Percentiles rank a stretch among this genome's conserved stretches.
phyloP scores from a whole-genome alignment of 2,797 vertebrate genomes.

The Alosa sapidissima region DNA sequence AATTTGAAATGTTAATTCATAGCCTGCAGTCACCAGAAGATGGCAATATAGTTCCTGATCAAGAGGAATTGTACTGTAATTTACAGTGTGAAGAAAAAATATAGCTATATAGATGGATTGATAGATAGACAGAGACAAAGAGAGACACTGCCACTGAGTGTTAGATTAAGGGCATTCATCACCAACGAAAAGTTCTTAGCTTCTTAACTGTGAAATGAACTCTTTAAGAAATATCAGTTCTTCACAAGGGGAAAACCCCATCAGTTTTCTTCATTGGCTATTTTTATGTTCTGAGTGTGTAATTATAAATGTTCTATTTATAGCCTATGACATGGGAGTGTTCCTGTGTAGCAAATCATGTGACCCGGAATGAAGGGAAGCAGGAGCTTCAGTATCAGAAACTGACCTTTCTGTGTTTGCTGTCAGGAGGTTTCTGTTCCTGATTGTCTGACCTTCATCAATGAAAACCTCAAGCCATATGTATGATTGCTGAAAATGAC shows the following conservation, averaged over 20 bases:
- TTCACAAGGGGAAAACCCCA: neutral
- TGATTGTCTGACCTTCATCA: constrained; percentile 2
- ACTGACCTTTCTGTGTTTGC: neutral
- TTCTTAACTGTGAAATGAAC: neutral
- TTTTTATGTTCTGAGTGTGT: neutral
- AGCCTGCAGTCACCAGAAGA: constrained; percentile 39
- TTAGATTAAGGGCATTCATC: neutral
- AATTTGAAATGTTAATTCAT: neutral
- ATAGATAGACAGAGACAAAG: neutral
- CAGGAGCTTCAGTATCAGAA: neutral
- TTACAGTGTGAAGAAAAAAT: neutral
- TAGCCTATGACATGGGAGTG: neutral
- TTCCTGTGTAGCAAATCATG: neutral
- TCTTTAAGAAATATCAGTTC: neutral
- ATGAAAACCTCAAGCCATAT: constrained; percentile 2
- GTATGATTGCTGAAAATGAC: constrained; percentile 3
- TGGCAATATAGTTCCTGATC: constrained; percentile 40
- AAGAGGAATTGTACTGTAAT: neutral
- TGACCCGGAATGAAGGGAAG: neutral
- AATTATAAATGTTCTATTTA: neutral
- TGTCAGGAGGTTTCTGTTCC: constrained; percentile 11
- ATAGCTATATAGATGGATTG: neutral
- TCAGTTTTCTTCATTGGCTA: neutral
- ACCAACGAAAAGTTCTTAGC: neutral
- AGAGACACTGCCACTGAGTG: neutral